Evolutionary conservation across 2,888 invertebrate genomes (phyloP).

Genomic region (Phymatocera aterrima): DNA sequence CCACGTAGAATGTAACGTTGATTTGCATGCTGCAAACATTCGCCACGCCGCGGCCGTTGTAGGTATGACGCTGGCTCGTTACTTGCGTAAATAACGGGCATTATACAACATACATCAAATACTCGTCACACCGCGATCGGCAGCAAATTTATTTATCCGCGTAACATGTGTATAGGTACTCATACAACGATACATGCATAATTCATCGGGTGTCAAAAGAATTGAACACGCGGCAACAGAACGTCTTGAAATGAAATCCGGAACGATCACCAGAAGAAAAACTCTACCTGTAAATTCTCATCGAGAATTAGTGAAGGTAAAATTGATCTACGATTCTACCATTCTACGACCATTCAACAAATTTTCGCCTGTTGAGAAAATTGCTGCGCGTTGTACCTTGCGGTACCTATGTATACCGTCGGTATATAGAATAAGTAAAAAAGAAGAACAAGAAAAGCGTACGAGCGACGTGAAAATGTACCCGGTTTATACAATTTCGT

Average conservation of each 20-base stretch:
- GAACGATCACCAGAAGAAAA: no score
- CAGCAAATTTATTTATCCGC: not conserved
- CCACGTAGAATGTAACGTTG: conserved; percentile 16
- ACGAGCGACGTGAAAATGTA: no score
- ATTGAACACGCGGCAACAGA: no score
- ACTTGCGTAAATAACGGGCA: conserved; percentile 39
- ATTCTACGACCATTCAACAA: no score
- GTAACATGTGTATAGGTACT: not conserved
- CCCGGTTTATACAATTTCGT: not conserved
- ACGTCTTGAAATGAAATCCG: not conserved
- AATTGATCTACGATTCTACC: no score
- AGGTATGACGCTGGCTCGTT: conserved; percentile 33
- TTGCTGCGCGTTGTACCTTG: no score
- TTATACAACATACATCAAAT: conserved; percentile 14
- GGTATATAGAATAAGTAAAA: no score
- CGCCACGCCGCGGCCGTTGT: conserved; percentile 1
- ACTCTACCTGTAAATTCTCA: no score
- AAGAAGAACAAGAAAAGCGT: no score
- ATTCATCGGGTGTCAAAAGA: not conserved
- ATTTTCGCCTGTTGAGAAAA: no score
- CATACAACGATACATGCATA: not conserved
- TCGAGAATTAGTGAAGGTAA: no score
- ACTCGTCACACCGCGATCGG: not conserved
- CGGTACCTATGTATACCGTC: no score
- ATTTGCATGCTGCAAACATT: conserved; percentile 39